Evolutionary conservation across 2,888 invertebrate genomes (phyloP), one percentile per base, ranked within the genome.

Genomic region (Allacma fusca): DNA sequence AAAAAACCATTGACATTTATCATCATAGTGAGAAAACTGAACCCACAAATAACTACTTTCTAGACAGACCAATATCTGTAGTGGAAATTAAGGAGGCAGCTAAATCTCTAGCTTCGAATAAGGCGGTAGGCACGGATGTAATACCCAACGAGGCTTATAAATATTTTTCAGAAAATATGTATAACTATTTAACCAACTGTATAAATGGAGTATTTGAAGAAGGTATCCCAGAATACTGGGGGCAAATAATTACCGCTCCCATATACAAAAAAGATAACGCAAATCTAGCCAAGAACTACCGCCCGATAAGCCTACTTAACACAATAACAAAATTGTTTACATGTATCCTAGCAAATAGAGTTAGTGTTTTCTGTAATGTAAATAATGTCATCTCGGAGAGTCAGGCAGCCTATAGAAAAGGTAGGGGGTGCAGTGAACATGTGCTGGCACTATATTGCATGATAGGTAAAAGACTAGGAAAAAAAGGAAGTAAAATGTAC

Each of bases 141-240:
- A 70, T 70, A 4, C 70, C 70, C 40, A 70, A 70, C 40, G 40
- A 40, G 13, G 13, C 13, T 40, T 40, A 40, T 40, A 40, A 40
- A 40, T 9, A 40, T 13, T 13, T 70, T 2, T 23, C 12, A 1
- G 21, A 24, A 40, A 26, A 1, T 16, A 21, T 23, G n/a, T 2
- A 9, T 26, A 4, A 21, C 21, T 44, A 12, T 23, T 23, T 70
- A 16, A 13, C 43, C 1, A 19, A 40, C 13, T 4, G n/a, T 9
- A 21, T 70, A 16, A 70, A 70, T 23, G 44, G 43, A 2, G 70
- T 40, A 44, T 5, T 21, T 12, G 7, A 70, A 1, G 16, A 44
- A 1, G 7, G 13, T n/a, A n/a, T 70, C 9, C 70, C 70, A 23
- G 23, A 43, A 2, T 4, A 26, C 44, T 70, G 44, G 44, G 21